phyloP scores from a whole-genome alignment of 2,113 vertebrate genomes.

The Hucho hucho region DNA sequence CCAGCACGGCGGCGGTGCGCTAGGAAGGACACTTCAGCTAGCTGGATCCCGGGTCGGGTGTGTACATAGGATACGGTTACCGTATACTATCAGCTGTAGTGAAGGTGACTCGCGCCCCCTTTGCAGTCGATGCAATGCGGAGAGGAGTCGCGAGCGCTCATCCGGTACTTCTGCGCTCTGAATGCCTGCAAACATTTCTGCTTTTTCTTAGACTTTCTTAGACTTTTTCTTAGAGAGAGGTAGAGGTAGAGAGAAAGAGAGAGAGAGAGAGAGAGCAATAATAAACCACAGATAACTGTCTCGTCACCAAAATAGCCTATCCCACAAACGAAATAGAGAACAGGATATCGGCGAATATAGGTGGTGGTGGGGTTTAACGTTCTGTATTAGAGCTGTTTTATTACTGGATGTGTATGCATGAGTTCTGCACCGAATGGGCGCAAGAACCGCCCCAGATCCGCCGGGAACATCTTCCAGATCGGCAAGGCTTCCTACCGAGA shows the following conservation, averaged over 20 bases:
- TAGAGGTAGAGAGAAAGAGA: background rate
- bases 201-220: too few species aligned
- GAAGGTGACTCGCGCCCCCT: constrained; percentile 76
- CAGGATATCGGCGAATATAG: constrained; percentile 18
- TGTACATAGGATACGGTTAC: constrained; percentile 43
- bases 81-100: constrained; percentile 68
- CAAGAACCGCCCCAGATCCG: constrained; percentile 92
- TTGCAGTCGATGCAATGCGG: constrained; percentile 79
- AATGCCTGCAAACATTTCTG: constrained; percentile 66
- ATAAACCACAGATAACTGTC: background rate
- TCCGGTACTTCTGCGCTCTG: constrained; percentile 66
- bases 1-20: constrained; percentile 54
- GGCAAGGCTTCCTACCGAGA: constrained; percentile 83
- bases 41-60: constrained; percentile 51
- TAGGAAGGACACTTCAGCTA: constrained; percentile 67
- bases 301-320: background rate
- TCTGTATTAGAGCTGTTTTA: constrained; percentile 68
- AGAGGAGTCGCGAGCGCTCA: constrained; percentile 69
- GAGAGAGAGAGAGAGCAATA: constrained; percentile 4
- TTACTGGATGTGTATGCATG: constrained; percentile 94
- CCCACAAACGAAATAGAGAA: background rate
- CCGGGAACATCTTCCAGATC: constrained; percentile 89
- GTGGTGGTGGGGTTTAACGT: constrained; percentile 37
- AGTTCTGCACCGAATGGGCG: constrained; percentile 96
- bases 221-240: too few species aligned